Conservation (phyloP, 2,888 invertebrate species). For the Himalopsyche tibetana region DNA sequence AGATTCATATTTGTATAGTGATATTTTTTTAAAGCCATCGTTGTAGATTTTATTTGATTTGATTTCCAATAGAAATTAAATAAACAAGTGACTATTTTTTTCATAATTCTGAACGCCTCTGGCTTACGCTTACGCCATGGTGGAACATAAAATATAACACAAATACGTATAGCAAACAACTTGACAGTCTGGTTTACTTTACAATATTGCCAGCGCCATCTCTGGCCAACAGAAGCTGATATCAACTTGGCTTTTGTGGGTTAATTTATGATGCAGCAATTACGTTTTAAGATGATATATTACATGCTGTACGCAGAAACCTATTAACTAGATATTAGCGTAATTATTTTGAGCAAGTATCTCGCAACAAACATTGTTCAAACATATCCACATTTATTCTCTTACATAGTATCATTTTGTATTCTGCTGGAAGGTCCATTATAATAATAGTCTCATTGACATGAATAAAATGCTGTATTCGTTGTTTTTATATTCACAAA, state of each 20-base stretch:
- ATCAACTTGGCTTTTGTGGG: slow-evolving; percentile 29
- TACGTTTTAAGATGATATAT: slow-evolving; percentile 32
- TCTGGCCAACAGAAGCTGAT: slow-evolving; percentile 37
- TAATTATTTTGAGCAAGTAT: slow-evolving; percentile 17
- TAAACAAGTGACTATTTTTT: too few relatives aligned
- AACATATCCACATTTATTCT: too few relatives aligned
- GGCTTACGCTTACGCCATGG: background rate
- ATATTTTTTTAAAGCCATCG: too few relatives aligned
- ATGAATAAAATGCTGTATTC: too few relatives aligned
- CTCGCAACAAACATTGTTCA: background rate
- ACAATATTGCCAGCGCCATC: slow-evolving; percentile 37
- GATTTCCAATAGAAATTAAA: too few relatives aligned
- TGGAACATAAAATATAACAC: slow-evolving; percentile 27
- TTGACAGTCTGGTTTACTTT: slow-evolving; percentile 29
- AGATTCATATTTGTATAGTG: too few relatives aligned
- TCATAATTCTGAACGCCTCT: too few relatives aligned
- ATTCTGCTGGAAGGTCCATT: too few relatives aligned
- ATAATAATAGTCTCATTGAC: too few relatives aligned
- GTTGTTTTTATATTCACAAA: too few relatives aligned
- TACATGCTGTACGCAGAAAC: slow-evolving; percentile 9
- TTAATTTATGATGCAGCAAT: slow-evolving; percentile 37
- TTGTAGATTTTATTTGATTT: too few relatives aligned
- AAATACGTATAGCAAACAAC: slow-evolving; percentile 12
- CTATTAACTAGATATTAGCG: slow-evolving; percentile 19
- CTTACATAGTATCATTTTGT: too few relatives aligned